These are phyloP conservation scores for Verasper variegatus DNA, from an alignment of 2,113 vertebrate species.

Conservation along the genomic window DNA sequence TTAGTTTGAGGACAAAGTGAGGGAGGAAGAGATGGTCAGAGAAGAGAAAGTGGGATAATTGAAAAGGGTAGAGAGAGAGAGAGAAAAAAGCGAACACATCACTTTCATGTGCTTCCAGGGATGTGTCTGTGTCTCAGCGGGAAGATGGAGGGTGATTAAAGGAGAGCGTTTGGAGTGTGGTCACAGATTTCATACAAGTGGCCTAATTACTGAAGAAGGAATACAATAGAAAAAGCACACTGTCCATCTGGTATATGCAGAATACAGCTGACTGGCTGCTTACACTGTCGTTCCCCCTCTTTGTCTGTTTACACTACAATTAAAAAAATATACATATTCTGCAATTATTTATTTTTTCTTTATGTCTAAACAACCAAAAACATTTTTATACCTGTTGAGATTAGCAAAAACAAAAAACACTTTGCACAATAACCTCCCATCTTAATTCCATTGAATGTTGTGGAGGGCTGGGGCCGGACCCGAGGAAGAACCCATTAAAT, in stretches of 20 bases:
- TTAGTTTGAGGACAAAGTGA: constrained; percentile 36
- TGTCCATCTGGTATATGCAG: constrained; percentile 31
- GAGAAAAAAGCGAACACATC: background rate
- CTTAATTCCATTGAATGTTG: no score
- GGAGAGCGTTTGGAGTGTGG: constrained; percentile 33
- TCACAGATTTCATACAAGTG: constrained; percentile 35
- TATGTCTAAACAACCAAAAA: no score
- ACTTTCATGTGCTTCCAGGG: constrained; percentile 62
- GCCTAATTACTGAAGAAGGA: constrained; percentile 40
- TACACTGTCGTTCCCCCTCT: background rate
- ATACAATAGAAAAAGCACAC: background rate
- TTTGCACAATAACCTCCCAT: no score
- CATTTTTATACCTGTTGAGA: no score
- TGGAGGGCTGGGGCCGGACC: no score
- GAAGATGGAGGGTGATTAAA: constrained; percentile 55
- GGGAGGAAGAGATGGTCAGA: background rate
- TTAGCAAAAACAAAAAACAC: no score
- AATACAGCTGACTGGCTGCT: background rate
- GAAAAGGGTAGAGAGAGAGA: background rate
- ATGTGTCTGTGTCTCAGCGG: constrained; percentile 46
- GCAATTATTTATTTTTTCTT: no score
- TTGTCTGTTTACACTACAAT: background rate
- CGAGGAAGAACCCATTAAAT: no score
- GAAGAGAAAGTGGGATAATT: constrained; percentile 14
- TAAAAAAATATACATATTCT: no score